Conservation (phyloP, 2,113 vertebrate species). For the Sturnira hondurensis region DNA sequence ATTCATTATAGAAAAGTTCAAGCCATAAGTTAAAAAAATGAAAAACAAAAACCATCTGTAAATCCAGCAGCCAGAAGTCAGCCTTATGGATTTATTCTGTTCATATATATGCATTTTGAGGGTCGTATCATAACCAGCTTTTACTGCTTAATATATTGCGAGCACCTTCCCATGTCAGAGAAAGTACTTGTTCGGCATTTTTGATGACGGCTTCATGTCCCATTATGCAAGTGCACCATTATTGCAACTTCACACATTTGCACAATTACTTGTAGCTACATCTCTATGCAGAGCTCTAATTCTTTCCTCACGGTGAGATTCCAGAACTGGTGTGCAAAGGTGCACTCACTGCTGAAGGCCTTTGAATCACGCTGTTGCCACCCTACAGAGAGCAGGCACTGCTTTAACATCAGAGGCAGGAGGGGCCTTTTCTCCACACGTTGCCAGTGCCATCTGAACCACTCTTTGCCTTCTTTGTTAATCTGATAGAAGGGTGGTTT, state of each 20-base stretch:
- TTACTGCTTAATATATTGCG: background rate
- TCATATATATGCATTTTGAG: background rate
- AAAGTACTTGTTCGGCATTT: background rate
- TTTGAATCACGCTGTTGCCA: background rate
- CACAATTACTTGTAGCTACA: background rate
- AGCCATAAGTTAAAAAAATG: background rate
- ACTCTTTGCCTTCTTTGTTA: background rate
- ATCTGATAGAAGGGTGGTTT: background rate
- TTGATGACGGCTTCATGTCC: background rate
- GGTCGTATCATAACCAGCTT: background rate
- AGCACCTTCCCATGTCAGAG: background rate
- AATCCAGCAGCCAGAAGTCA: background rate
- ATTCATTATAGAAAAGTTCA: conserved; percentile 16
- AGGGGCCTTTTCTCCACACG: background rate
- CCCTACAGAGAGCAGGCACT: background rate
- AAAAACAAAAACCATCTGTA: background rate
- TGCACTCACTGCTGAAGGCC: background rate
- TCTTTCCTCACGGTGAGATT: background rate
- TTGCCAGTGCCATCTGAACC: background rate
- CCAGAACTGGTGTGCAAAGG: background rate
- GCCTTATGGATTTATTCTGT: background rate
- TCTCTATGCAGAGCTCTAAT: background rate
- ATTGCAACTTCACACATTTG: background rate
- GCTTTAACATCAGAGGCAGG: background rate
- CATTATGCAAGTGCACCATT: background rate